Conservation (phyloP, 2,113 vertebrate genomes). For the Oxyura jamaicensis region DNA sequence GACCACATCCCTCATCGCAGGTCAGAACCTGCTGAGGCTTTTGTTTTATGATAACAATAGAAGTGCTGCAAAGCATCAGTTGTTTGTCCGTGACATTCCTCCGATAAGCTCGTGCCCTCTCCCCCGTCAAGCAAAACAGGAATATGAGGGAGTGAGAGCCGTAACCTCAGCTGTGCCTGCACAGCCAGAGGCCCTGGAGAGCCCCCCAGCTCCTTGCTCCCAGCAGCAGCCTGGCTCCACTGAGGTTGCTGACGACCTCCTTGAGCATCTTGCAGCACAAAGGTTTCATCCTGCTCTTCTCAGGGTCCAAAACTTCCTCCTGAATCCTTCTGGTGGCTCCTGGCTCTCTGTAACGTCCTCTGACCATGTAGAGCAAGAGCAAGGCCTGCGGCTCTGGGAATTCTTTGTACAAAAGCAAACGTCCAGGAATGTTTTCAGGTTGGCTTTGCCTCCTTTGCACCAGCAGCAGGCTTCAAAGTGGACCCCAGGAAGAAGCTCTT, state of each 20-base stretch:
- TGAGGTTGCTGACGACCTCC: not conserved
- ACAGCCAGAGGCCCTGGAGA: not conserved
- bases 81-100: not conserved
- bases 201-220: not conserved
- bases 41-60: not conserved
- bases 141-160: not conserved
- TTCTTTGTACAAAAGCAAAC: not conserved
- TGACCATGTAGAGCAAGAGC: not conserved
- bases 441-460: not conserved
- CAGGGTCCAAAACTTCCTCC: not conserved
- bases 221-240: not conserved
- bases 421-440: not conserved
- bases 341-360: not conserved
- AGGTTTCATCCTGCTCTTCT: not conserved
- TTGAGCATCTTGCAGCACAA: too few relatives aligned
- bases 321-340: not conserved
- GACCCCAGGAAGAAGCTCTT: rapidly evolving
- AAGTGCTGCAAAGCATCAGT: not conserved
- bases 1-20: not conserved
- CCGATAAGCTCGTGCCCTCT: rapidly evolving
- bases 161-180: not conserved
- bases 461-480: not conserved
- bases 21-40: not conserved
- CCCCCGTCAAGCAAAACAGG: not conserved
- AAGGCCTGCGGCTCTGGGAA: not conserved